Conservation (phyloP, 1,140 invertebrate species). For the Leptopilina clavipes region DNA sequence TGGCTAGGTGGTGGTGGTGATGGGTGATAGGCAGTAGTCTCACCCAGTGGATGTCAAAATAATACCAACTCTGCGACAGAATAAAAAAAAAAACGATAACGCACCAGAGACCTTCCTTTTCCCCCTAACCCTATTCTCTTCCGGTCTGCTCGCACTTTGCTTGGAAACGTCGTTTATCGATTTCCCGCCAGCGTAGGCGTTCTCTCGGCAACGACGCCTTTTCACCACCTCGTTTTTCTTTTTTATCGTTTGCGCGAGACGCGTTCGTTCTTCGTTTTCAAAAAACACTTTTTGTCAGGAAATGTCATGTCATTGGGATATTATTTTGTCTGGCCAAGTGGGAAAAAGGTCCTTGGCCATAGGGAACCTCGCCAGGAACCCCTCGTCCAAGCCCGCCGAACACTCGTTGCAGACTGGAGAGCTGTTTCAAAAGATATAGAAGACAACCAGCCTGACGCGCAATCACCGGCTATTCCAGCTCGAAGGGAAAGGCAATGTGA, state of each 20-base stretch:
- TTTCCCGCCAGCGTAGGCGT: constrained; percentile 52
- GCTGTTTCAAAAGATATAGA: background rate
- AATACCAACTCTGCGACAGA: background rate
- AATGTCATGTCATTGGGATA: background rate
- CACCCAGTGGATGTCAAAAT: constrained; percentile 5
- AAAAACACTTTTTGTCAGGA: background rate
- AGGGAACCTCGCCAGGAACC: background rate
- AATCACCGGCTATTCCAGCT: constrained; percentile 18
- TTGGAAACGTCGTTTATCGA: constrained; percentile 51
- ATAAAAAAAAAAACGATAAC: background rate
- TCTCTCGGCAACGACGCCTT: constrained; percentile 44
- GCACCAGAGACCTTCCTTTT: constrained; percentile 36
- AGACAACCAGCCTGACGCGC: constrained; percentile 3
- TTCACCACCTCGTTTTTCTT: constrained; percentile 38
- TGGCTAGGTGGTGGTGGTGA: constrained; percentile 27
- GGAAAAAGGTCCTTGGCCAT: background rate
- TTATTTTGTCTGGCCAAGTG: background rate
- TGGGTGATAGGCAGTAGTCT: background rate
- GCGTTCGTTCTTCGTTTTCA: constrained; percentile 37
- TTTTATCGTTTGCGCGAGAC: constrained; percentile 5
- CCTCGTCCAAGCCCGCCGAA: background rate
- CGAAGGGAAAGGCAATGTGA: constrained; percentile 4
- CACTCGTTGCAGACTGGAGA: constrained; percentile 22
- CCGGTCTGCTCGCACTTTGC: constrained; percentile 36
- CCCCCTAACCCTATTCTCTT: constrained; percentile 31